Base-by-base conservation (phyloP, 2,113 vertebrate genomes). In the Orycteropus afer region DNA sequence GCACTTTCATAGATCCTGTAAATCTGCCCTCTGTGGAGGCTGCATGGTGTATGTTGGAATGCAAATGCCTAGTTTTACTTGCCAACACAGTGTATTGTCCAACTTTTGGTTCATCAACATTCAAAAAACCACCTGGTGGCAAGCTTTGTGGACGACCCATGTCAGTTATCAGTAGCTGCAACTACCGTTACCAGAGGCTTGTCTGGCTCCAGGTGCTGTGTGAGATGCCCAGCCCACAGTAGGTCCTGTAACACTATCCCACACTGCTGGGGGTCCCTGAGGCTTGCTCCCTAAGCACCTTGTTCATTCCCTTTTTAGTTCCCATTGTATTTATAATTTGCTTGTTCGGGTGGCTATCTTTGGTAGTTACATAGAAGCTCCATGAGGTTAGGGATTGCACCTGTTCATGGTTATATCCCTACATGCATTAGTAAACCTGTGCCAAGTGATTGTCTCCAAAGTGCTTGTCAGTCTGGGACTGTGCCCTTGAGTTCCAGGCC, bases 11-110 rank as follows among this genome's bases (percentile, higher is more conserved):
- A 7, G 42, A 86, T 86, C 76, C 34, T 86, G 49, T 9, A 59
- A 12, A 67, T 42, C 34, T 11, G 9, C 9, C 12, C 42, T 51
- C 40, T 7, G 0, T 0, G 17, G 65, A 82, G 65, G 49, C 34
- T 1, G 1, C 17, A 29, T 3, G 9, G 20, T 13, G 2, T 3
- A 1, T 7, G 3, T 78, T 61, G 37, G 10, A 57, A 8, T 18
- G 32, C 40, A 83, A 34, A 47, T 74, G 49, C 37, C 40, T 61
- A 2, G 18, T 79, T 73, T 25, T 82, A 34, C 67, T 51, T 0
- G 0, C 67, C 14, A 51, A 5, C 27, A 53, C 27, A 18, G 22
- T 12, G 63, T 53, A 10, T 37, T 27, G 23, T 51, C 57, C 59
- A 49, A 2, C 37, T 67, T 67, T 55, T 12, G 8, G 49, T 37